Percentiles rank a stretch among this genome's conserved stretches.
Evolutionary conservation across 1,140 invertebrate species (phyloP).

Genomic region (Leptopilina clavipes): DNA sequence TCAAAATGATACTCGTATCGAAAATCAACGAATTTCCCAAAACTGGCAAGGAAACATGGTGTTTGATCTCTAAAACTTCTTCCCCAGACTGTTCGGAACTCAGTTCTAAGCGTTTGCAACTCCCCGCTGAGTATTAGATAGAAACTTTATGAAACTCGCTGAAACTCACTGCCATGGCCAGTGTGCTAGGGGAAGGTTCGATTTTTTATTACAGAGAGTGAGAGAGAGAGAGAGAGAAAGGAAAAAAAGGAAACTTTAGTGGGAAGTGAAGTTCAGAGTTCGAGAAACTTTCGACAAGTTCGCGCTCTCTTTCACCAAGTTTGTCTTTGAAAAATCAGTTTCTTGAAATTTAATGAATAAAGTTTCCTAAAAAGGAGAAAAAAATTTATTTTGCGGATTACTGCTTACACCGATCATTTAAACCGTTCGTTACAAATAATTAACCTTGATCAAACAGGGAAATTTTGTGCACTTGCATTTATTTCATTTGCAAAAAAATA

Average conservation of each 20-base stretch:
- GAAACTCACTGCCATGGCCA: conserved; percentile 21
- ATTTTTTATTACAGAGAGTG: background rate
- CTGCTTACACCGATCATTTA: background rate
- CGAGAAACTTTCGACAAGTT: conserved; percentile 8
- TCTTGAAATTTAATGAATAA: conserved; percentile 30
- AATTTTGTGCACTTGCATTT: background rate
- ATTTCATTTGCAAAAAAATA: too few relatives aligned
- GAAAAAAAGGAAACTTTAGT: background rate
- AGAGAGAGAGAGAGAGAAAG: too few relatives aligned
- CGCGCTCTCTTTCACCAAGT: conserved; percentile 19
- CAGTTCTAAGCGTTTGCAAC: conserved; percentile 28
- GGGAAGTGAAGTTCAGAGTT: conserved; percentile 29
- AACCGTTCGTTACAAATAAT: background rate
- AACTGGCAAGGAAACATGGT: conserved; percentile 10
- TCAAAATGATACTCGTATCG: background rate
- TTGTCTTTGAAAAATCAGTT: conserved; percentile 33
- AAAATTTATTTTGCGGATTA: background rate
- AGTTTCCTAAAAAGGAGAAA: background rate
- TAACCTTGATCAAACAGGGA: background rate
- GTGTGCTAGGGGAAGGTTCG: background rate
- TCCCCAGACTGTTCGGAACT: conserved; percentile 23
- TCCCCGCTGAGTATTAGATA: conserved; percentile 14
- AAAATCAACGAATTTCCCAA: background rate
- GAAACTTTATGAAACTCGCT: conserved; percentile 32
- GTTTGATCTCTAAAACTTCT: conserved; percentile 33